A percentile compares a stretch with the other conserved stretches of the same genome.
Evolutionary conservation across 2,888 invertebrate genomes (phyloP).

Genomic region (Morpho achilles): DNA sequence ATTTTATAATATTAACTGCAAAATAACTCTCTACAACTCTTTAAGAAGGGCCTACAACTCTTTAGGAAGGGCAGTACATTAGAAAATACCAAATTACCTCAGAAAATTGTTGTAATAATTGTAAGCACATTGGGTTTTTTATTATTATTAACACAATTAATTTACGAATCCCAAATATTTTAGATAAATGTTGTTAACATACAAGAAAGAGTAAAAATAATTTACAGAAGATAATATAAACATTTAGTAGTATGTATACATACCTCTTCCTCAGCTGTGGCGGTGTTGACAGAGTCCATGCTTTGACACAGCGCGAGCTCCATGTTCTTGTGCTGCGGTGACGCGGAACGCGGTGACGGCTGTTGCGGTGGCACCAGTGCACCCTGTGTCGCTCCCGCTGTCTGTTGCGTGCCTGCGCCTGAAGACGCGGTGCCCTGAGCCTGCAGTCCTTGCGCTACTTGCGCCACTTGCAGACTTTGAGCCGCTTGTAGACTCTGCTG

Average conservation of each 20-base stretch:
- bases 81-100: too few species aligned
- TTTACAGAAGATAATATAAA: too few species aligned
- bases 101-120: too few species aligned
- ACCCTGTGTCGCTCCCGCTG: slow-evolving; percentile 60
- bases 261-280: slow-evolving; percentile 98
- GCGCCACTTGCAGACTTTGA: slow-evolving; percentile 51
- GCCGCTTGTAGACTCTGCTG: slow-evolving; percentile 47
- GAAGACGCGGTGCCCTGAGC: slow-evolving; percentile 43
- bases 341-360: slow-evolving; percentile 60
- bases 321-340: slow-evolving; percentile 73
- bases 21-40: too few species aligned
- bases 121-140: too few species aligned
- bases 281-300: slow-evolving; percentile 98
- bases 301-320: slow-evolving; percentile 93
- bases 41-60: too few species aligned
- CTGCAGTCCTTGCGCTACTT: slow-evolving; percentile 55
- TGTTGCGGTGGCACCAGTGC: slow-evolving; percentile 64
- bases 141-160: too few species aligned
- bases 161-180: too few species aligned
- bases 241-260: slow-evolving; percentile 45
- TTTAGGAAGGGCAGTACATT: too few species aligned
- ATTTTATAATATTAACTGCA: too few species aligned
- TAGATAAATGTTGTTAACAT: too few species aligned
- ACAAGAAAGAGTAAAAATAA: too few species aligned
- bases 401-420: slow-evolving; percentile 58